Percentiles rank a stretch among this genome's conserved stretches.
Conservation (phyloP, 2,797 vertebrate genomes). For the Malurus splendens region DNA sequence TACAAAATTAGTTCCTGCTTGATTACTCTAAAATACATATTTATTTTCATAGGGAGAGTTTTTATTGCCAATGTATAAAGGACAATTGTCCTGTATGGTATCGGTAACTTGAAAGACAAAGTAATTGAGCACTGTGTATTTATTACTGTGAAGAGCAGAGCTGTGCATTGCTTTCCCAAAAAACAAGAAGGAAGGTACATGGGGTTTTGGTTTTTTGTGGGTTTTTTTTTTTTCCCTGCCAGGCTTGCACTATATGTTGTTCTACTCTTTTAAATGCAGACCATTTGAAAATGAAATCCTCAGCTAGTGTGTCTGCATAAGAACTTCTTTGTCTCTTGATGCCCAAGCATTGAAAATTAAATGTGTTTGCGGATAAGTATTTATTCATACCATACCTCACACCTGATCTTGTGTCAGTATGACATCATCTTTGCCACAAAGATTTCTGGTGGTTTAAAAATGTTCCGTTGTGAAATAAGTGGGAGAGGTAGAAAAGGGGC, state of each 20-base stretch:
- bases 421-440: constrained; percentile 59
- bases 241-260: constrained; percentile 18
- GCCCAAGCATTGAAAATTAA: constrained; percentile 62
- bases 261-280: constrained; percentile 39
- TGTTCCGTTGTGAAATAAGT: constrained; percentile 48
- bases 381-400: constrained; percentile 64
- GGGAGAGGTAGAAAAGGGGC: constrained; percentile 46
- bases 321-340: constrained; percentile 63
- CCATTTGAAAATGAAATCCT: constrained; percentile 62
- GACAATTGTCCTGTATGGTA: constrained; percentile 30
- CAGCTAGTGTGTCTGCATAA: constrained; percentile 61
- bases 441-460: constrained; percentile 54
- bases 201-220: background rate
- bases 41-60: constrained; percentile 58
- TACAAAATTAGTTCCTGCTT: constrained; percentile 62
- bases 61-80: constrained; percentile 49
- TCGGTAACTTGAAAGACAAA: constrained; percentile 55
- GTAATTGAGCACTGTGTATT: constrained; percentile 6
- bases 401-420: constrained; percentile 66
- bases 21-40: constrained; percentile 56
- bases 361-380: constrained; percentile 61
- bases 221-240: constrained; percentile 10
- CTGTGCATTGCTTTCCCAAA: constrained; percentile 27
- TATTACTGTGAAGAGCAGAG: constrained; percentile 50
- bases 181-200: constrained; percentile 17